Conservation (phyloP, 2,113 vertebrate genomes). For the Hyaena hyaena region DNA sequence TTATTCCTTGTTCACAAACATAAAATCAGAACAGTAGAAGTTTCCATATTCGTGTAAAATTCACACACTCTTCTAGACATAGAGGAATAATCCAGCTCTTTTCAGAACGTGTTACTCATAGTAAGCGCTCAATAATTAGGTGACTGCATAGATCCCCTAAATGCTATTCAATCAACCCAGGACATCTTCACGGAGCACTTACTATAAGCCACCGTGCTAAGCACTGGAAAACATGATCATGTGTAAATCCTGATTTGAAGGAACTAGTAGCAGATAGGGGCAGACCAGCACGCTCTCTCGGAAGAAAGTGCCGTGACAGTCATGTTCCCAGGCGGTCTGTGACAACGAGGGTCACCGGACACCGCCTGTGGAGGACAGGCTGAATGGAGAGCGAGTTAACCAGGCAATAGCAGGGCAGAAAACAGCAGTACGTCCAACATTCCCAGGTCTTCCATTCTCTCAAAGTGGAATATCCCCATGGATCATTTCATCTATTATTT, state of each 20-base stretch:
- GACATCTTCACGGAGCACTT: not conserved
- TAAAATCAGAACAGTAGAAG: not conserved
- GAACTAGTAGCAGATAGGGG: not conserved
- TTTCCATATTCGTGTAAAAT: slow-evolving; percentile 1
- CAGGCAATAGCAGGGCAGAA: not conserved
- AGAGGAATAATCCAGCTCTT: not conserved
- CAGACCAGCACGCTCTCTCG: not conserved
- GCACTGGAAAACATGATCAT: not conserved
- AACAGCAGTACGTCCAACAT: not conserved
- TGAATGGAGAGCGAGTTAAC: no score
- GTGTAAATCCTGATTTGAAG: not conserved
- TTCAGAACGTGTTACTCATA: not conserved
- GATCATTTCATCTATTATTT: not conserved
- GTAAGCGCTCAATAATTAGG: not conserved
- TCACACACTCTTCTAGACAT: not conserved
- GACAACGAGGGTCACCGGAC: not conserved
- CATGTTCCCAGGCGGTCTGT: not conserved
- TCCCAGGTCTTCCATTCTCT: not conserved
- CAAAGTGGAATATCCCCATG: not conserved
- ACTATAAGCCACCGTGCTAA: no score
- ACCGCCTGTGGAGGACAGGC: not conserved
- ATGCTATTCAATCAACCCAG: not conserved
- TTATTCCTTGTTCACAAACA: not conserved
- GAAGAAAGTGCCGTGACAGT: not conserved
- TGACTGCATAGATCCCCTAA: not conserved